Conservation (phyloP, 1,140 invertebrate genomes). For the Tyrophagus putrescentiae region DNA sequence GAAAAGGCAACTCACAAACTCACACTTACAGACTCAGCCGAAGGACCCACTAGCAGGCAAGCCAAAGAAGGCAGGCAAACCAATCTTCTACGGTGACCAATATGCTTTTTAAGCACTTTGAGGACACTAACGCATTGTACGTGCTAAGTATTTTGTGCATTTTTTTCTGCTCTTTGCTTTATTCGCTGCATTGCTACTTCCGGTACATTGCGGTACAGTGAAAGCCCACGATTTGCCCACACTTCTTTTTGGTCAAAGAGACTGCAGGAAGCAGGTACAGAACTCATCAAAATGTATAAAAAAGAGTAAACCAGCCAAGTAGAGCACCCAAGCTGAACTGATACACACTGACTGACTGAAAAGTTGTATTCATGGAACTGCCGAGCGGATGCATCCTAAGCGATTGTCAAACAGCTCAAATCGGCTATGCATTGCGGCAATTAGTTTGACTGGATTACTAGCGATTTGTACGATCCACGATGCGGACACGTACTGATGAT, state of each 20-base stretch:
- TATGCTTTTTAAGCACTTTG: slow-evolving; percentile 18
- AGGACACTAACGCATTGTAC: slow-evolving; percentile 14
- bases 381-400: too few relatives aligned
- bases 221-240: slow-evolving; percentile 6
- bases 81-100: slow-evolving; percentile 10
- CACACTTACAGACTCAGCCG: not conserved
- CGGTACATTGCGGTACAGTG: not conserved
- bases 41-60: not conserved
- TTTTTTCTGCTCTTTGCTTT: not conserved
- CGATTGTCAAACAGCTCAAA: too few relatives aligned
- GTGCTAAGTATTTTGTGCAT: slow-evolving; percentile 5
- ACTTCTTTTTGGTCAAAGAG: not conserved
- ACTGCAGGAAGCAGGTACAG: not conserved
- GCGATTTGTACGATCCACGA: too few relatives aligned
- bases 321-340: too few relatives aligned
- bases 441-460: too few relatives aligned
- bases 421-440: too few relatives aligned
- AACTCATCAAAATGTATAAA: too few relatives aligned
- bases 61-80: not conserved
- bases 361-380: too few relatives aligned
- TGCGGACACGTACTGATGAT: too few relatives aligned
- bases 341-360: too few relatives aligned
- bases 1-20: not conserved
- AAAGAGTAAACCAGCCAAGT: not conserved
- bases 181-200: not conserved